A percentile compares a stretch with the other conserved stretches of the same genome.
phyloP scores from a whole-genome alignment of 2,113 vertebrate genomes.

The Progne subis region DNA sequence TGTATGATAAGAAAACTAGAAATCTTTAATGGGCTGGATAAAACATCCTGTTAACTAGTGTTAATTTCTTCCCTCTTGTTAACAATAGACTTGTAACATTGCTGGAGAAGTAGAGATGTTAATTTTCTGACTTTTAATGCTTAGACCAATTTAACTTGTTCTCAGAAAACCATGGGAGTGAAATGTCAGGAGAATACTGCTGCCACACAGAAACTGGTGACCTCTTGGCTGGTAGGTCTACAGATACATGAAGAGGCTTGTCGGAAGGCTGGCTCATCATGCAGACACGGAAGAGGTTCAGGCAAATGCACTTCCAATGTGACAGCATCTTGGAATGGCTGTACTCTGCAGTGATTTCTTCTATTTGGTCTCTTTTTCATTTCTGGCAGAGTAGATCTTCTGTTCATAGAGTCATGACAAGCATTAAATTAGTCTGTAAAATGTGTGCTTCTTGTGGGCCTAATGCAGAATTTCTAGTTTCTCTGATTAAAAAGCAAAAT shows the following conservation, averaged over 20 bases:
- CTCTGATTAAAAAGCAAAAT: neutral
- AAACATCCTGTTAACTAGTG: neutral
- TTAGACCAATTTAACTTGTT: neutral
- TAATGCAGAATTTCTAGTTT: neutral
- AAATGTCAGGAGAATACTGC: neutral
- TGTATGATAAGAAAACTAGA: neutral
- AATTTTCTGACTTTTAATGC: neutral
- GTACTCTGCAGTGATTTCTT: neutral
- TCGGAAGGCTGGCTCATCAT: accelerated
- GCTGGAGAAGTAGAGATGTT: neutral
- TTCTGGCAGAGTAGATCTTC: neutral
- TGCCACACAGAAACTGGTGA: neutral
- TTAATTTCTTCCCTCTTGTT: neutral
- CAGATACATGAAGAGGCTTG: accelerated
- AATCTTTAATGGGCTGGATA: neutral
- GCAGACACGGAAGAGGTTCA: neutral
- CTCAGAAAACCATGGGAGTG: neutral
- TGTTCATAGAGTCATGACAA: neutral
- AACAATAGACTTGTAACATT: neutral
- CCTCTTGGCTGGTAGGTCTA: neutral
- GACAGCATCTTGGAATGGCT: neutral
- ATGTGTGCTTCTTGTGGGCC: neutral
- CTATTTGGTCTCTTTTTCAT: neutral
- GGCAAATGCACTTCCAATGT: neutral
- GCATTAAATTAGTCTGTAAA: neutral